These are phyloP conservation scores for Mus musculus DNA, from an alignment of 2,113 vertebrate species.

Conservation along the genomic window GRCm39 chrX:9239501-9240000, in stretches of 20 bases:
- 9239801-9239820: neutral
- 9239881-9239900: neutral
- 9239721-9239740: neutral
- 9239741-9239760: neutral
- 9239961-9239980: neutral
- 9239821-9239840: neutral
- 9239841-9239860: neutral
- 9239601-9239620: neutral
- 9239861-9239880: neutral
- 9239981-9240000: neutral
- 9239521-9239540: neutral
- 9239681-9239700: neutral
- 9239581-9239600: neutral
- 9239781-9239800: neutral
- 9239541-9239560: neutral
- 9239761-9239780: neutral
- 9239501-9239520: neutral
- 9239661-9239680: neutral
- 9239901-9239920: neutral
- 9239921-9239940: neutral
- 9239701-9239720: neutral
- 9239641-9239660: neutral
- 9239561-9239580: neutral
- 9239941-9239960: neutral
- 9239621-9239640: neutral